Evolutionary conservation across 2,113 vertebrate species (phyloP).

Genomic region (Pogonocichla stellata): DNA sequence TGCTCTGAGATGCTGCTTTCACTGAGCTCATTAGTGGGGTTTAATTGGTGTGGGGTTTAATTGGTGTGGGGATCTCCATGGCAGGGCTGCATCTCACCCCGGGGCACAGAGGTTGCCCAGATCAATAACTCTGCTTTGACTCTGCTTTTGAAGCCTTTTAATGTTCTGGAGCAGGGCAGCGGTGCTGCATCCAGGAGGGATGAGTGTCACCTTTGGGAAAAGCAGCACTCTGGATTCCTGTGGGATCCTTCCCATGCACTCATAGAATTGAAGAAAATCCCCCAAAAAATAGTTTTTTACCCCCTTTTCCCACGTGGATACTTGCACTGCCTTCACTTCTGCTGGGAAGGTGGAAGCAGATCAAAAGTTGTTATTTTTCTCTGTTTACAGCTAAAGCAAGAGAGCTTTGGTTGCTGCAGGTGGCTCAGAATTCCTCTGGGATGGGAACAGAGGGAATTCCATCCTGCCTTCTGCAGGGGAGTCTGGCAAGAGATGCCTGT

Average conservation of each 20-base stretch:
- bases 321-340: not conserved
- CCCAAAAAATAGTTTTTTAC: too few species aligned
- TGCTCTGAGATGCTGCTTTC: not conserved
- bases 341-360: not conserved
- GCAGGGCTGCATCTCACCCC: not conserved
- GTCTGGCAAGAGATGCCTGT: not conserved
- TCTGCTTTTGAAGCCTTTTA: not conserved
- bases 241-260: not conserved
- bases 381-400: slow-evolving; percentile 23
- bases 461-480: not conserved
- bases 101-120: not conserved
- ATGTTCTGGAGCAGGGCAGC: not conserved
- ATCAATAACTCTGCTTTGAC: not conserved
- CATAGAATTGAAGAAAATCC: not conserved
- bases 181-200: not conserved
- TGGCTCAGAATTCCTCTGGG: not conserved
- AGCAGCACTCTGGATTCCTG: not conserved
- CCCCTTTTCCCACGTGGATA: not conserved
- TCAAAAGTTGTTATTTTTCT: slow-evolving; percentile 4
- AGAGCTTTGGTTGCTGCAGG: not conserved
- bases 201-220: not conserved
- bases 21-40: not conserved
- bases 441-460: not conserved
- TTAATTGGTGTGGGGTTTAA: not conserved
- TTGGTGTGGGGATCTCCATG: not conserved